phyloP scores from a whole-genome alignment of 64 coral and sea anemone genomes.

The Montipora sp. region DNA sequence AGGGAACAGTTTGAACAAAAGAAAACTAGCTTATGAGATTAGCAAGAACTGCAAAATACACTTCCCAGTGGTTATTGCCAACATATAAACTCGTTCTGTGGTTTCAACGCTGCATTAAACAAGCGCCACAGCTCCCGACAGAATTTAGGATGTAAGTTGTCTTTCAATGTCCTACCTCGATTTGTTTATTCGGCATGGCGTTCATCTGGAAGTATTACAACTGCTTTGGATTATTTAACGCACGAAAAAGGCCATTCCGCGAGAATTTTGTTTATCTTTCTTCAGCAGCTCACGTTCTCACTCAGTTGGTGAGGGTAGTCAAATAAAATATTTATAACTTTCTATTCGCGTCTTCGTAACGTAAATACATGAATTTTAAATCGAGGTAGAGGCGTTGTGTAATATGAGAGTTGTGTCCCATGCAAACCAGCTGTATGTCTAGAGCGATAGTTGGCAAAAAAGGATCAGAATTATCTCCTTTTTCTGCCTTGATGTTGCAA shows the following conservation, averaged over 20 bases:
- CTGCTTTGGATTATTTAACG: not conserved
- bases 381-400: not conserved
- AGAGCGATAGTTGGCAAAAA: no score
- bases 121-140: not conserved
- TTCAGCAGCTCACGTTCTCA: conserved; percentile 3
- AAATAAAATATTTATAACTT: conserved; percentile 51
- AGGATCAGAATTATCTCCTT: no score
- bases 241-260: not conserved
- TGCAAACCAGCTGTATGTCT: not conserved
- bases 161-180: not conserved
- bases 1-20: not conserved
- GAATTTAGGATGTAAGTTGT: not conserved
- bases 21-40: conserved; percentile 7
- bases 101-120: not conserved
- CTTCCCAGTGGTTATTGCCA: not conserved
- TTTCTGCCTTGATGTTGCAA: no score
- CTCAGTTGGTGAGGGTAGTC: not conserved
- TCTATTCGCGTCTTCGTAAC: not conserved
- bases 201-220: not conserved
- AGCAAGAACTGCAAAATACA: conserved; percentile 26
- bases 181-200: conserved; percentile 36
- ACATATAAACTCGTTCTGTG: conserved; percentile 13
- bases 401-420: not conserved
- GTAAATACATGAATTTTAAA: not conserved
- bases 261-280: conserved; percentile 45